phyloP scores from a whole-genome alignment of 2,888 invertebrate genomes.

The Mongoloraphidia duomilia region DNA sequence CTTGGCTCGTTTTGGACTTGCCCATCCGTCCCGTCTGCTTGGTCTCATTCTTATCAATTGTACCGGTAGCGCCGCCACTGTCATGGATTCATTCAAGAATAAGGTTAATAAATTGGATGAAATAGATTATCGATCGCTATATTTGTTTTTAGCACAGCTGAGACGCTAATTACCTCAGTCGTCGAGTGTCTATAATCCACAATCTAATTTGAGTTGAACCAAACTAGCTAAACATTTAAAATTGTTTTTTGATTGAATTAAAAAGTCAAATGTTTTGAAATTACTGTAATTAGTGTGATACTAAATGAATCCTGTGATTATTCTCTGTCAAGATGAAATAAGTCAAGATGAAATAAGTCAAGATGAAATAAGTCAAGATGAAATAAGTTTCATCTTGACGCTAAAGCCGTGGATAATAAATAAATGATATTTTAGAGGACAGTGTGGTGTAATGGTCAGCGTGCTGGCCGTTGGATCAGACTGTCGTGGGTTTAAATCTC shows the following conservation, averaged over 20 bases:
- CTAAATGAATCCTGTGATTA: no score
- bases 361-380: neutral
- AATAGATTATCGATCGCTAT: neutral
- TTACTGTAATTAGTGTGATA: no score
- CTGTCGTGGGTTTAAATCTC: no score
- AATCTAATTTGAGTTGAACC: no score
- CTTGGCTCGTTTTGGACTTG: constrained; percentile 68
- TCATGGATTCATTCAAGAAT: constrained; percentile 72
- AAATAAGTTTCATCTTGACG: neutral
- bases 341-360: neutral
- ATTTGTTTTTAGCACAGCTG: neutral
- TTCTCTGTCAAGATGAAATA: neutral
- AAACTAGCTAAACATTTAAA: no score
- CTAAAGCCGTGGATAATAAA: neutral
- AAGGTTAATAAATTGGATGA: constrained; percentile 35
- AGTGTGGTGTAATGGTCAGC: no score
- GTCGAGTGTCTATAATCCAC: no score
- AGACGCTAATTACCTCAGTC: neutral
- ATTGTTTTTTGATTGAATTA: no score
- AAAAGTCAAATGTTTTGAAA: no score
- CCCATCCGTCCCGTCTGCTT: constrained; percentile 60
- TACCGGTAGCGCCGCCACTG: constrained; percentile 73
- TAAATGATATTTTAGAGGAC: no score
- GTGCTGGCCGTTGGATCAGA: no score
- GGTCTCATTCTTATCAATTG: constrained; percentile 77